A percentile compares a stretch with the other conserved stretches of the same genome.
These are phyloP conservation scores for Uloborus diversus DNA, from an alignment of 1,140 invertebrate species.

Conservation along the genomic window DNA sequence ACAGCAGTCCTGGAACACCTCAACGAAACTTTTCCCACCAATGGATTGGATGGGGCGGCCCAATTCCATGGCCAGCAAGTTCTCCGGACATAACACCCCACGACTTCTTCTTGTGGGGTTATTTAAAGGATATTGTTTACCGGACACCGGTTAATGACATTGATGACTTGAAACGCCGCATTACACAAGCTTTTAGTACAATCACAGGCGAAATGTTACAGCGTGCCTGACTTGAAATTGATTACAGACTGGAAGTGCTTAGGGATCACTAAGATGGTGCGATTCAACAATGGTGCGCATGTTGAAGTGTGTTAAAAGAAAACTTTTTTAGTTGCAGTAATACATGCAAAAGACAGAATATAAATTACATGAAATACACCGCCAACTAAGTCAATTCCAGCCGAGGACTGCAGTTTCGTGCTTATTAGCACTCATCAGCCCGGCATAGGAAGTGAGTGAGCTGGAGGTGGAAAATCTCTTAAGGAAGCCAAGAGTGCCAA, in stretches of 20 bases:
- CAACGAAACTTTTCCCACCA: slow-evolving; percentile 20
- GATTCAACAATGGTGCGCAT: too few species aligned
- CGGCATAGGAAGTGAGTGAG: too few species aligned
- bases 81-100: slow-evolving; percentile 28
- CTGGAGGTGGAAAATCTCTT: too few species aligned
- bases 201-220: neutral
- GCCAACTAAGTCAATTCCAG: too few species aligned
- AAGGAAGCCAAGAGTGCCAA: too few species aligned
- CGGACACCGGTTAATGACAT: neutral
- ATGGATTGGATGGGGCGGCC: slow-evolving; percentile 39
- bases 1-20: neutral
- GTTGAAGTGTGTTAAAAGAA: too few species aligned
- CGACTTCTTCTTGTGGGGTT: slow-evolving; percentile 43
- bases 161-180: neutral
- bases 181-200: neutral
- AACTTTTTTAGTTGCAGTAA: too few species aligned
- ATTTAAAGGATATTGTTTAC: slow-evolving; percentile 19
- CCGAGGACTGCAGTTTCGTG: too few species aligned
- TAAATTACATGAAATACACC: too few species aligned
- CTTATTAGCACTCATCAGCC: too few species aligned
- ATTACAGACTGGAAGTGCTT: neutral
- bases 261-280: too few species aligned
- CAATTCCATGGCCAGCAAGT: slow-evolving; percentile 29
- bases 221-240: neutral
- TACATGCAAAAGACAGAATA: too few species aligned